Percentiles rank a stretch among this genome's conserved stretches.
Evolutionary conservation across 2,888 invertebrate genomes (phyloP).

Genomic region (Ommatoiulus sabulosus): DNA sequence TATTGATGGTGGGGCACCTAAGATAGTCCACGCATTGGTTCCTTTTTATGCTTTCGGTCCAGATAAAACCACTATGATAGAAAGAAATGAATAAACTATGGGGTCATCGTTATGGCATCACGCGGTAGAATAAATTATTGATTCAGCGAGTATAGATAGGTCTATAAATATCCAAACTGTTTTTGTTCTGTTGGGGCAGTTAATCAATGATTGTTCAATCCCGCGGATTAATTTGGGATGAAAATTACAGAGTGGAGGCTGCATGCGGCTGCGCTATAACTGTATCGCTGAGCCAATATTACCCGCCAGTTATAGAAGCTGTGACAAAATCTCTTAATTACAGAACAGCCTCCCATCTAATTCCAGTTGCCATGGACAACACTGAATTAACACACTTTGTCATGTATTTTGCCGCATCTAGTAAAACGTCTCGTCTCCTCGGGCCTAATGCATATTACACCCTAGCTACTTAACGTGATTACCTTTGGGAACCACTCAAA

Average conservation of each 20-base stretch:
- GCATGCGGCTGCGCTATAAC: not conserved
- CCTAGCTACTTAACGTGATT: constrained; percentile 14
- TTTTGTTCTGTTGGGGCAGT: not conserved
- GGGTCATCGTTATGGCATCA: constrained; percentile 19
- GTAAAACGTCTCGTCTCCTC: not conserved
- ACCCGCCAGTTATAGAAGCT: not conserved
- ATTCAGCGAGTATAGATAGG: not conserved
- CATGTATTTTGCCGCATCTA: not conserved
- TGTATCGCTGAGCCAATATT: not conserved
- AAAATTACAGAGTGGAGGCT: not conserved
- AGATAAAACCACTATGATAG: not conserved
- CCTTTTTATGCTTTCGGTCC: not conserved
- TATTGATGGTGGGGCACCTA: not conserved
- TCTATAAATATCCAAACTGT: not conserved
- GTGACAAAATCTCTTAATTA: constrained; percentile 8
- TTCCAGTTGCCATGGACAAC: not conserved
- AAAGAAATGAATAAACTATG: not conserved
- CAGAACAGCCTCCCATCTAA: not conserved
- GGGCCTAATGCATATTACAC: not conserved
- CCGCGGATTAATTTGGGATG: constrained; percentile 19
- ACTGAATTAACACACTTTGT: constrained; percentile 9
- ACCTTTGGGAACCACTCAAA: not conserved
- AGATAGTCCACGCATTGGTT: not conserved
- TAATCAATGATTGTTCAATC: constrained; percentile 2
- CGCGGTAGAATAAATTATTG: not conserved